Evolutionary conservation across 1,140 invertebrate species (phyloP).

Genomic region (Lucilia sericata): DNA sequence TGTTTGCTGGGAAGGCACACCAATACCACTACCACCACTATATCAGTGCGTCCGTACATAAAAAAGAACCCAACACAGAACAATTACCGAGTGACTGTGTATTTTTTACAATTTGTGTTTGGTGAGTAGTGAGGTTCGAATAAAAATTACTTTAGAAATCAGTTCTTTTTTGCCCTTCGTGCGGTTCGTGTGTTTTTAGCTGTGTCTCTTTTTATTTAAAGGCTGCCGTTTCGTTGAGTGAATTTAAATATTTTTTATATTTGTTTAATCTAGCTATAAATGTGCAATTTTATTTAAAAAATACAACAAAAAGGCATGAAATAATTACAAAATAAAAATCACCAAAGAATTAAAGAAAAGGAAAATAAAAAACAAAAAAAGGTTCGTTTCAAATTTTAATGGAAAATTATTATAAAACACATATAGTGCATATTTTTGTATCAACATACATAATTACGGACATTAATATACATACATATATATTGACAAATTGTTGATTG

Average conservation of each 20-base stretch:
- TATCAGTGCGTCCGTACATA: no score
- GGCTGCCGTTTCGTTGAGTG: slow-evolving; percentile 3
- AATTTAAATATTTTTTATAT: neutral
- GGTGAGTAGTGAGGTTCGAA: neutral
- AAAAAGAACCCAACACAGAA: no score
- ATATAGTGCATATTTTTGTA: neutral
- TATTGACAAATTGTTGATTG: no score
- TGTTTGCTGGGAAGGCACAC: no score
- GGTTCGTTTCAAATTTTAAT: neutral
- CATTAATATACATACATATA: no score
- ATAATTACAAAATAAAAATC: slow-evolving; percentile 6
- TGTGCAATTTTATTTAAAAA: slow-evolving; percentile 22
- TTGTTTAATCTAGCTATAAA: neutral
- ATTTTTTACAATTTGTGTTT: neutral
- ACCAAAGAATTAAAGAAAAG: neutral
- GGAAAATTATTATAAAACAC: neutral
- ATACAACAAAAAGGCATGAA: neutral
- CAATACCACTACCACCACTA: no score
- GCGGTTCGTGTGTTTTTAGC: slow-evolving; percentile 32
- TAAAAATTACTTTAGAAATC: slow-evolving; percentile 24
- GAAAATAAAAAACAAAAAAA: neutral
- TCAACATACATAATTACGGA: no score
- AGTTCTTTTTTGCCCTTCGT: slow-evolving; percentile 42
- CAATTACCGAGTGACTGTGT: neutral
- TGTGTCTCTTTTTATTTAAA: slow-evolving; percentile 11